A percentile compares a stretch with the other conserved stretches of the same genome.
Evolutionary conservation across 2,113 vertebrate species (phyloP).

Genomic region (Entomyzon cyanotis): DNA sequence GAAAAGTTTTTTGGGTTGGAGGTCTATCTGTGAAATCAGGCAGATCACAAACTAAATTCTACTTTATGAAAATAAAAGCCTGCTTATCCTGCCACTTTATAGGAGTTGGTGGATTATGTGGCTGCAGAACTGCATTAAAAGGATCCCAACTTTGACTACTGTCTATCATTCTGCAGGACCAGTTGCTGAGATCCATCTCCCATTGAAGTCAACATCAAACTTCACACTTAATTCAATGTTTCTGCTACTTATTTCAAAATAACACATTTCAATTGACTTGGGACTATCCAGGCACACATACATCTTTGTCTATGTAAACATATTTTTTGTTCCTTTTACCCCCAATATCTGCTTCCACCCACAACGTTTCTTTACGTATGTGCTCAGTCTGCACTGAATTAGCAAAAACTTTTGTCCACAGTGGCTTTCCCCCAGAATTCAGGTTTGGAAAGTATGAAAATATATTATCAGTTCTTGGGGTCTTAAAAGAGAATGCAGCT

Average conservation of each 20-base stretch:
- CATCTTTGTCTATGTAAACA: constrained; percentile 4
- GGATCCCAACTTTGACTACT: not conserved
- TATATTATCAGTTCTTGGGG: not conserved
- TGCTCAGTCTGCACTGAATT: not conserved
- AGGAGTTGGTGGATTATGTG: not conserved
- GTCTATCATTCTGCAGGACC: not conserved
- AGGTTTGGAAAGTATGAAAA: not conserved
- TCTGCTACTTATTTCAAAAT: constrained; percentile 7
- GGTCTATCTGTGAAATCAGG: not conserved
- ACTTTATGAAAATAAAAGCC: not conserved
- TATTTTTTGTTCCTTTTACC: not conserved
- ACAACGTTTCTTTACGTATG: not conserved
- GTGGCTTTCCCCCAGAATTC: not conserved
- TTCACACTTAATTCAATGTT: constrained; percentile 5
- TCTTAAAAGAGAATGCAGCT: not conserved
- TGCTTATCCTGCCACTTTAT: not conserved
- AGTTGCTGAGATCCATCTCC: not conserved
- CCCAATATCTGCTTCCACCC: not conserved
- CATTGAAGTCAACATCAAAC: not conserved
- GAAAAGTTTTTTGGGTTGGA: not conserved
- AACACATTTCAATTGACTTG: not conserved
- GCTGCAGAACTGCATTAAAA: not conserved
- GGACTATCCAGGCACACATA: not conserved
- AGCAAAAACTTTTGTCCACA: not conserved
- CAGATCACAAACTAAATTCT: not conserved